A percentile compares a stretch with the other conserved stretches of the same genome.
phyloP scores from a whole-genome alignment of 2,888 invertebrate genomes.

The Ptychoptera contaminata region DNA sequence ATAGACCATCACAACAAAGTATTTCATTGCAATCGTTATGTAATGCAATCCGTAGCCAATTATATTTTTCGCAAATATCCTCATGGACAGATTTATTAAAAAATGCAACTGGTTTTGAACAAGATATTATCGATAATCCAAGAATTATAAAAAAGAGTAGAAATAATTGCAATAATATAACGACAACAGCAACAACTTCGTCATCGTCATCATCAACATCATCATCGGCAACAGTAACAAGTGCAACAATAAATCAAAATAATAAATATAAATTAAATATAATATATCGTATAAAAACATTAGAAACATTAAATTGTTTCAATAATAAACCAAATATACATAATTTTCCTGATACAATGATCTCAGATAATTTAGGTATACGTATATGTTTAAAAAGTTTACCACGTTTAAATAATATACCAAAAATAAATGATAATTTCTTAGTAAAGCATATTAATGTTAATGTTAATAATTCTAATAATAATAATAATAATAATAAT shows the following conservation, averaged over 20 bases:
- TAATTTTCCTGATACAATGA: slow-evolving; percentile 29
- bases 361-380: slow-evolving; percentile 25
- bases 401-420: slow-evolving; percentile 59
- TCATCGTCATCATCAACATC: not conserved
- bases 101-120: slow-evolving; percentile 20
- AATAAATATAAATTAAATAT: slow-evolving; percentile 21
- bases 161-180: not conserved
- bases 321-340: slow-evolving; percentile 28
- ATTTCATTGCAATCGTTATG: slow-evolving; percentile 51
- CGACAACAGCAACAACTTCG: too few species aligned
- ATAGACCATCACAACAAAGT: not conserved
- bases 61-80: slow-evolving; percentile 92
- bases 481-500: not conserved
- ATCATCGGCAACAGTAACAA: slow-evolving; percentile 11
- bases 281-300: slow-evolving; percentile 27
- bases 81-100: slow-evolving; percentile 55
- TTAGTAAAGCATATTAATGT: not conserved
- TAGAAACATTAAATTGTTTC: slow-evolving; percentile 25
- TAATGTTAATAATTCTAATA: slow-evolving; percentile 1
- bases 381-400: slow-evolving; percentile 46
- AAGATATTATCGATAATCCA: slow-evolving; percentile 29
- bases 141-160: slow-evolving; percentile 19
- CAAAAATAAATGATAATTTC: slow-evolving; percentile 27
- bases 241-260: slow-evolving; percentile 6
- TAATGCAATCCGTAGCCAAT: slow-evolving; percentile 84